phyloP scores from a whole-genome alignment of 53 echinoderm and acorn worm genomes.

The Henricia sp. region DNA sequence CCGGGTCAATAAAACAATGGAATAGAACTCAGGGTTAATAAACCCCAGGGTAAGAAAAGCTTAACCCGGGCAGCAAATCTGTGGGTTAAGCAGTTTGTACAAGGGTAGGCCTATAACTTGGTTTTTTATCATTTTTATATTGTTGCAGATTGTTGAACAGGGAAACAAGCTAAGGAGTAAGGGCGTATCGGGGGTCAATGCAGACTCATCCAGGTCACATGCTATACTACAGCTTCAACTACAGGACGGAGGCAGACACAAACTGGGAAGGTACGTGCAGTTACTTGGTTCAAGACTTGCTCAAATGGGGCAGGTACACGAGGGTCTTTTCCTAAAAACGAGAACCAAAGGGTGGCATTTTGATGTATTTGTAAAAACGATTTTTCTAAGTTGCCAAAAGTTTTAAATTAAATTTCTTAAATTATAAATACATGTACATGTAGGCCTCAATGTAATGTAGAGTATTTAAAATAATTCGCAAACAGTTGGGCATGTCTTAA shows the following conservation, averaged over 20 bases:
- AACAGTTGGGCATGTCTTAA: too few relatives aligned
- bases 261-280: constrained; percentile 78
- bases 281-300: too few relatives aligned
- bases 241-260: constrained; percentile 79
- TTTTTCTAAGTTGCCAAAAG: too few relatives aligned
- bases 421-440: background rate
- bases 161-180: constrained; percentile 83
- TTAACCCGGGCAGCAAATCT: too few relatives aligned
- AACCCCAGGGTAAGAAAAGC: too few relatives aligned
- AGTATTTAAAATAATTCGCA: too few relatives aligned
- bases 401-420: background rate
- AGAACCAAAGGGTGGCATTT: background rate
- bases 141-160: constrained; percentile 77
- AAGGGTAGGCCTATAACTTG: background rate
- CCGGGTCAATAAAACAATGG: too few relatives aligned
- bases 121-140: background rate
- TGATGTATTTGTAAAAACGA: too few relatives aligned
- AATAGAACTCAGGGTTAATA: too few relatives aligned
- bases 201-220: constrained; percentile 92
- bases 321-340: too few relatives aligned
- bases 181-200: constrained; percentile 91
- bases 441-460: background rate
- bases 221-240: constrained; percentile 96
- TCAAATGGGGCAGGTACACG: too few relatives aligned
- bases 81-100: background rate